Conservation (phyloP, 2,797 vertebrate genomes). For the Parauchenoglanis ngamensis region DNA sequence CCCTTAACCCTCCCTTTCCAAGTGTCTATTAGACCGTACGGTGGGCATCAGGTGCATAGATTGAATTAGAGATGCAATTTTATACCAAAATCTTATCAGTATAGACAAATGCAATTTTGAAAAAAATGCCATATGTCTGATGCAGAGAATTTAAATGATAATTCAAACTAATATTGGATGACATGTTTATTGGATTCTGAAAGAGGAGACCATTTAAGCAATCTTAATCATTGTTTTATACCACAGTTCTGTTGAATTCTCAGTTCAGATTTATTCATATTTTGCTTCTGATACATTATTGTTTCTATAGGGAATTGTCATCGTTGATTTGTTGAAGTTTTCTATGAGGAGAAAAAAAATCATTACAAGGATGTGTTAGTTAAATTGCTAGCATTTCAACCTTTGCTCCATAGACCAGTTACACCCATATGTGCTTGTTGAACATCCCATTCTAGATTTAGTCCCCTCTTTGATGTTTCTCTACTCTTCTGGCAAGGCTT, state of each 20-base stretch:
- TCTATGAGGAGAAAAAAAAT: neutral
- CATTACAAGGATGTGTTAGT: neutral
- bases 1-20: too few relatives aligned
- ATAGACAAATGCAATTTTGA: neutral
- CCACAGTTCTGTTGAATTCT: neutral
- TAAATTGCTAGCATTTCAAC: neutral
- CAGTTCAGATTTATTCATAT: neutral
- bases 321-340: neutral
- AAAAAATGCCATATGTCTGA: neutral
- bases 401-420: neutral
- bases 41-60: neutral
- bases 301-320: neutral
- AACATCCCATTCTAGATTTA: neutral
- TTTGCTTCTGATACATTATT: neutral
- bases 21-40: too few relatives aligned
- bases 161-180: neutral
- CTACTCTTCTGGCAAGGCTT: conserved; percentile 2
- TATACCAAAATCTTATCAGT: neutral
- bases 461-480: neutral
- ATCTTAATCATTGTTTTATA: neutral
- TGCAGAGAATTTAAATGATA: neutral
- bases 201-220: neutral
- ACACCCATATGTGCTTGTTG: neutral
- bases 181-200: neutral
- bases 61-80: neutral